Base-by-base conservation (phyloP, 2,797 vertebrate species). In the Setipinna tenuifilis region DNA sequence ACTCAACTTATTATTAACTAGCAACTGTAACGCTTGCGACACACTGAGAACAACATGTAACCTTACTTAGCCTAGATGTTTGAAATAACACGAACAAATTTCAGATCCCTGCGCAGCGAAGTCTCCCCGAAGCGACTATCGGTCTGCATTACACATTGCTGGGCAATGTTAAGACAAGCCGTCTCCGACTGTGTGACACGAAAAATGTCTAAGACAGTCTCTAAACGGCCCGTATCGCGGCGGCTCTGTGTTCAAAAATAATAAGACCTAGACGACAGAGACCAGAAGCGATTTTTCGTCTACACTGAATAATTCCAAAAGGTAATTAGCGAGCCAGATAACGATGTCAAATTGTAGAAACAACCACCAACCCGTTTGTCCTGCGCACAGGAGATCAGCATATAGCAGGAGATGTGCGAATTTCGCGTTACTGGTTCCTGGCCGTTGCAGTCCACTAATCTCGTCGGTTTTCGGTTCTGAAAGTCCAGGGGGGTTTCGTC, bases 391-490 rank as follows among this genome's bases (percentile, higher is more conserved):
- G 90, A 88, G 85, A 84, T 92, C 86, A 81, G 54, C 92, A 91
- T 58, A 83, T 91, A 91, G 90, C 92, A 91, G 93, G 89, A 90
- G 92, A 85, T 88, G 87, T 90, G 88, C 92, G 90, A 91, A 92
- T 93, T 83, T 82, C 93, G 92, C 91, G 90, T 92, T 92, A 91
- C 88, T 89, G 87, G 93, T 90, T 91, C 91, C 71, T 89, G 93
- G 91, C 92, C 93, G 92, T 83, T 89, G 93, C 94, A 94, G 92
- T 92, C 93, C 93, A 93, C 93, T 92, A 92, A 95, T 94, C 93
- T 95, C 95, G 94, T 94, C 95, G 95, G 92, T 95, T 95, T 94
- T 95, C 92, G 94, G 94, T 92, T 93, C 94, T 94, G 93, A 96
- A 96, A 96, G 94, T 95, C 94, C 93, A 89, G 92, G 86, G 90